Evolutionary conservation across 2,797 vertebrate genomes (phyloP), one percentile per base, ranked within the genome.

Genomic region (Cygnus olor): DNA sequence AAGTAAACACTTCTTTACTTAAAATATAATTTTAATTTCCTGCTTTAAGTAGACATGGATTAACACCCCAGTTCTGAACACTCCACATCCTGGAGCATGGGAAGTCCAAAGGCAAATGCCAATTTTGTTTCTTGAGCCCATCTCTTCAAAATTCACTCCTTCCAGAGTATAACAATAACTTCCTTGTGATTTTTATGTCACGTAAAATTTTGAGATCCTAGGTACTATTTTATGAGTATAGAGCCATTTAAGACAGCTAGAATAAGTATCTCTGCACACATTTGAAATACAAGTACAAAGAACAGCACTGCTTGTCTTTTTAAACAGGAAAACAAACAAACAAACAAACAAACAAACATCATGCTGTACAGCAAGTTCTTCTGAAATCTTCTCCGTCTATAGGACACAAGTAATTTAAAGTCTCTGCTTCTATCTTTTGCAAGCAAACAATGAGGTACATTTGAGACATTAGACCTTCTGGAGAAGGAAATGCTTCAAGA

Each of bases 401-500:
- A 81, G 30, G 5, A 68, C 24, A 57, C 28, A 85, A 72, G 88
- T 17, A 86, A 72, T 47, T 49, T 90, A 25, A 80, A 71, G 54
- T 68, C 32, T 63, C 56, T 80, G n/a, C 18, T 44, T 70, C 66
- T 57, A 15, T 42, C 28, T 79, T 64, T 90, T 93, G 45, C 13
- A 68, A 72, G 49, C 32, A 86, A 89, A 92, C 70, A 93, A 51
- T 56, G 16, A 91, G 24, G 27, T 85, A 49, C 11, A n/a, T 68
- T 82, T 68, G 49, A 87, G 80, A 38, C 4, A 28, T 51, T 18
- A 60, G 18, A 73, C n/a, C 51, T 88, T 85, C 61, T 80, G 70
- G 45, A 93, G 65, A 87, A 85, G 61, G 84, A 95, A 93, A 87
- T 66, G 38, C 30, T 89, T 71, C 36, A 76, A 80, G 64, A 87